Evolutionary conservation across 2,113 vertebrate species (phyloP).

Genomic region (Jacana jacana): DNA sequence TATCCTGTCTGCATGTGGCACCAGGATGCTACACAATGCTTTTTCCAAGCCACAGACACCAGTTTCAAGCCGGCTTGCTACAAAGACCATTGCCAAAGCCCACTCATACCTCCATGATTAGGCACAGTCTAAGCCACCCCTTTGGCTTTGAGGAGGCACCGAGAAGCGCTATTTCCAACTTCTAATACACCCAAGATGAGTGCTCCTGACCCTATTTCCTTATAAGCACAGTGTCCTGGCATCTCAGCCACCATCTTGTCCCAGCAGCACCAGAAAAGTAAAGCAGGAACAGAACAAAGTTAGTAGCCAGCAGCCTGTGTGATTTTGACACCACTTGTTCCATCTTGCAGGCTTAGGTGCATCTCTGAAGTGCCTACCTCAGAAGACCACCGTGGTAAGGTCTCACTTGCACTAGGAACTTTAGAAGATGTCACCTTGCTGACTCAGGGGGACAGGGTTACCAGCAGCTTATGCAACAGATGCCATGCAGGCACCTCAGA

Average conservation of each 20-base stretch:
- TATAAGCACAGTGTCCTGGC: not conserved
- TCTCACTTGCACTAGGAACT: not conserved
- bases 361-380: not conserved
- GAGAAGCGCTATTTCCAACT: not conserved
- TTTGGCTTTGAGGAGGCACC: not conserved
- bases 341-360: not conserved
- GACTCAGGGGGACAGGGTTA: not conserved
- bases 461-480: not conserved
- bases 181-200: not conserved
- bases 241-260: not conserved
- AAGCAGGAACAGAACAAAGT: accelerated
- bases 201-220: not conserved
- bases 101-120: not conserved
- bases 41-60: not conserved
- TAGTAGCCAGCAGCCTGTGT: accelerated
- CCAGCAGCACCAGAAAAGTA: not conserved
- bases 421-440: not conserved
- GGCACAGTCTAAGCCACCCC: not conserved
- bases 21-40: not conserved
- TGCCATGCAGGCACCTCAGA: not conserved
- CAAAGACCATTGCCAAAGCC: not conserved
- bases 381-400: not conserved
- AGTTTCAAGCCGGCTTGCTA: not conserved
- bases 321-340: not conserved
- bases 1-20: not conserved